These are phyloP conservation scores for Amphipoea lucens DNA, from an alignment of 2,888 invertebrate genomes.

Conservation along the genomic window DNA sequence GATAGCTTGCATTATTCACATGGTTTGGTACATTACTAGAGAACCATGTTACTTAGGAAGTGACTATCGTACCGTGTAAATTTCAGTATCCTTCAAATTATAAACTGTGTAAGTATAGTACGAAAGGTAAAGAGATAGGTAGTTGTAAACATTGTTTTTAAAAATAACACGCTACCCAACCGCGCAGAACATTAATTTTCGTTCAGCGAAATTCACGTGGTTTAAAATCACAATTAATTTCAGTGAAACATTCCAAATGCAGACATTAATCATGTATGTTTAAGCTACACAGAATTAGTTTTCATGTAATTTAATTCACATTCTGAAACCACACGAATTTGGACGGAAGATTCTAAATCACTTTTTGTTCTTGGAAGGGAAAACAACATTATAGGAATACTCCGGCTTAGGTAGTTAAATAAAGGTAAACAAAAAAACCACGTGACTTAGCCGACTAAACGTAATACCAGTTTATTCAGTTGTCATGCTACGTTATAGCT, in stretches of 20 bases:
- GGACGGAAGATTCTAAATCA: constrained; percentile 12
- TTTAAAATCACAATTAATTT: constrained; percentile 59
- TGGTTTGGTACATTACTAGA: not conserved
- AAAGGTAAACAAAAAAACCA: too few relatives aligned
- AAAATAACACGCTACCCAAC: not conserved
- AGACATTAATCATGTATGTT: constrained; percentile 54
- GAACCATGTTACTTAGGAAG: not conserved
- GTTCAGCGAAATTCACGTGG: constrained; percentile 29
- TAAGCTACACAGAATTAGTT: constrained; percentile 55
- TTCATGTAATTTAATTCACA: constrained; percentile 54
- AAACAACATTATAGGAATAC: not conserved
- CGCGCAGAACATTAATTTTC: constrained; percentile 19
- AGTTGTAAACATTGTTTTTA: not conserved
- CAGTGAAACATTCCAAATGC: constrained; percentile 49
- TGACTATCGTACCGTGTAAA: not conserved
- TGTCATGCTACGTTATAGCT: too few relatives aligned
- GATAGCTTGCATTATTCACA: not conserved
- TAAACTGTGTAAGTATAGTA: not conserved
- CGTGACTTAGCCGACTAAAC: too few relatives aligned
- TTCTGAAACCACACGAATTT: constrained; percentile 32
- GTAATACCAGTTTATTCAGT: too few relatives aligned
- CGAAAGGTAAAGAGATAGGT: not conserved
- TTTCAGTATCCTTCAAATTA: not conserved
- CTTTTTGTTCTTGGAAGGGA: not conserved
- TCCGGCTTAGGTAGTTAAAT: too few relatives aligned